Base-by-base conservation (phyloP, 1,140 invertebrate species). In the Drosophila sucinea region DNA sequence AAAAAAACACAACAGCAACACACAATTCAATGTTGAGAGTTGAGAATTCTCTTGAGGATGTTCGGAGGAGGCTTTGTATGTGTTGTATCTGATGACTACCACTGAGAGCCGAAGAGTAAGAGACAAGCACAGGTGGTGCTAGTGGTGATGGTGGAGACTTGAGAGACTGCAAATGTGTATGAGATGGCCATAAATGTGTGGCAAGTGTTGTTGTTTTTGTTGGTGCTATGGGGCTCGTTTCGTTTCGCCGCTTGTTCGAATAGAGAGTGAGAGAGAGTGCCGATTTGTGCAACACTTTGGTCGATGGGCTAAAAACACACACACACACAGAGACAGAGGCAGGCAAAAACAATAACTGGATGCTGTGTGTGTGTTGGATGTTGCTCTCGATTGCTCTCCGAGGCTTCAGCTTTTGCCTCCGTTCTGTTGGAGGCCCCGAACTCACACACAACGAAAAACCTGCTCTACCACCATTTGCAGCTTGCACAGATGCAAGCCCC, bases 391-490 rank as follows among this genome's bases (percentile, higher is more conserved):
- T 78, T 78, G 72, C 83, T 86, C 83, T 86, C 83, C 23, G 70
- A 69, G 74, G 76, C 78, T 51, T 27, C 8, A 51, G 44, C 44
- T 51, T 51, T 51, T 51, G 64, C 61, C 66, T 78, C 72, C 66
- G 77, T 70, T 73, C 73, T 62, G 69, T 63, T 57, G 71, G 71
- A 71, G 75, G 56, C 74, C 41, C 40, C 29, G 23, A 40, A 41
- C 33, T 23, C 57, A 54, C 30, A 55, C 27, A 30, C 10, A 56
- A 17, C 41, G 38, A 67, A 86, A 89, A 89, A 89, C 84, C 84
- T 84, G 84, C 84, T 89, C 84, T 81, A 89, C 84, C 84, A 87
- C 84, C 84, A 87, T 87, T 87, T 87, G 84, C 84, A 87, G 84
- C 72, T 58, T 58, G 56, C 67, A 65, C 79, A 79, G 58, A 66